Percentiles rank a stretch among this genome's conserved stretches.
phyloP scores from a whole-genome alignment of 2,797 vertebrate species.

The Silurus lanzhouensis region DNA sequence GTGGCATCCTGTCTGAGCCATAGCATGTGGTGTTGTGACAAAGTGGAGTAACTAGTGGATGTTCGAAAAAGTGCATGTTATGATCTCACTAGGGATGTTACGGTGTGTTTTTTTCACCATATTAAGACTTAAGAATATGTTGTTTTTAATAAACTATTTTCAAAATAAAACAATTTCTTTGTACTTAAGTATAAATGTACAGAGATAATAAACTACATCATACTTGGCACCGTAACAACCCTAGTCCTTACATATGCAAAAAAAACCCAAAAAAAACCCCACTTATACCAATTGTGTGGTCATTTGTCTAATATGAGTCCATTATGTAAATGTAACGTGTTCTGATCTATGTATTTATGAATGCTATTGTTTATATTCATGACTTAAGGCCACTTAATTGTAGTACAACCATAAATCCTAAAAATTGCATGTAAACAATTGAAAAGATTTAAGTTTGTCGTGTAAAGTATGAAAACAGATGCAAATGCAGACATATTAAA shows the following conservation, averaged over 20 bases:
- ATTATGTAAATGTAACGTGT: neutral
- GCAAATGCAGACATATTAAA: too few relatives aligned
- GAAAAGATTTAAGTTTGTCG: neutral
- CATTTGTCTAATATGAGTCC: neutral
- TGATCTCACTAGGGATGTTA: neutral
- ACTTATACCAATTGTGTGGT: neutral
- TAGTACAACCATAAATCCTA: too few relatives aligned
- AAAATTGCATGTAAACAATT: neutral
- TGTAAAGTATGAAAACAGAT: too few relatives aligned
- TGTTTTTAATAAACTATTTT: too few relatives aligned
- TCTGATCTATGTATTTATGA: neutral
- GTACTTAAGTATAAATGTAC: too few relatives aligned
- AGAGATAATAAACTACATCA: too few relatives aligned
- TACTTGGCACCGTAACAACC: neutral
- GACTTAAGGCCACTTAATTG: neutral
- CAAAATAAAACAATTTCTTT: too few relatives aligned
- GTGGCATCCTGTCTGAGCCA: neutral
- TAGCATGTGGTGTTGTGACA: constrained; percentile 5
- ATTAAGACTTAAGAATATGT: neutral
- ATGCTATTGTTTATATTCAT: neutral
- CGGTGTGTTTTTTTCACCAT: neutral
- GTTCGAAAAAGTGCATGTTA: neutral
- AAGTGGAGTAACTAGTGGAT: neutral
- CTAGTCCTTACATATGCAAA: neutral
- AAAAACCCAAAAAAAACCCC: neutral